Evolutionary conservation across 2,113 vertebrate species (phyloP).

Genomic region (Circaetus cinerascens): DNA sequence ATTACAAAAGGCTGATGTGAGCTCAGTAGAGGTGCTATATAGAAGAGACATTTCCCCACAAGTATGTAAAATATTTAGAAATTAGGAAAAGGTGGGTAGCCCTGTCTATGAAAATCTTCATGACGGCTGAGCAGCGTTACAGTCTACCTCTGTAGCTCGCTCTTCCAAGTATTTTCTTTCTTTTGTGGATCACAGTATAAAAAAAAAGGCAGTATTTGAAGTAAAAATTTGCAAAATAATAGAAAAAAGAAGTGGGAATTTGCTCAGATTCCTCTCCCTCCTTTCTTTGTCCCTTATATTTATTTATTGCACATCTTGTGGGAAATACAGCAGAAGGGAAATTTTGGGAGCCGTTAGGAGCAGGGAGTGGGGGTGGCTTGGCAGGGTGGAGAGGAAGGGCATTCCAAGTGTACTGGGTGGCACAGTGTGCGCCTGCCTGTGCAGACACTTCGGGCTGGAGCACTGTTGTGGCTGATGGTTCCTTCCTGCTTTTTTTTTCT

Average conservation of each 20-base stretch:
- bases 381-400: background rate
- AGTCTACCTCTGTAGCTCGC: background rate
- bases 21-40: background rate
- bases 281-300: background rate
- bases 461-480: background rate
- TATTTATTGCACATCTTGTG: background rate
- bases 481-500: background rate
- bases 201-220: background rate
- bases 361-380: background rate
- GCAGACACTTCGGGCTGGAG: background rate
- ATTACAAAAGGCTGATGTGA: background rate
- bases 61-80: background rate
- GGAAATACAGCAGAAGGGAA: background rate
- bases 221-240: background rate
- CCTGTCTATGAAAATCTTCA: background rate
- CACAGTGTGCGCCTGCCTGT: background rate
- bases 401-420: constrained; percentile 1
- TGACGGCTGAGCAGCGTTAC: background rate
- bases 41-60: background rate
- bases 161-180: background rate
- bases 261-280: background rate
- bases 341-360: background rate
- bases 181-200: background rate
- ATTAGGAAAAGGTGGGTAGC: background rate
- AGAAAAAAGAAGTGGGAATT: background rate